Evolutionary conservation across 1,140 invertebrate genomes (phyloP), one percentile per base, ranked within the genome.

Genomic region (Drosophila arawakana): DNA sequence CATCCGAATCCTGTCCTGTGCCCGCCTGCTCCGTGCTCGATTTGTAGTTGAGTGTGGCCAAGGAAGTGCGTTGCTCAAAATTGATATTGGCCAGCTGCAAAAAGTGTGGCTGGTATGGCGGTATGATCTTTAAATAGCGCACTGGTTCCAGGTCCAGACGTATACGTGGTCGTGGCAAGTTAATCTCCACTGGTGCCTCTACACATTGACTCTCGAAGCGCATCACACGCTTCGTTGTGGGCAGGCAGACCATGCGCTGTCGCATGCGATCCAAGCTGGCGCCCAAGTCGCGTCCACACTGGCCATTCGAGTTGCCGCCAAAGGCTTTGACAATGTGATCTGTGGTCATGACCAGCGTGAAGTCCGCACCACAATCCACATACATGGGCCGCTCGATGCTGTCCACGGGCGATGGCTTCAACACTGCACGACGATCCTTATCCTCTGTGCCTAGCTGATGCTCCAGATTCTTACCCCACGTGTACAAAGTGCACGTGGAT

Each of bases 381-480:
- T 93, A 92, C 83, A 93, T 92, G 0, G 92, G 92, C 13, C 90
- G 69, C 13, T 91, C 91, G 9, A 92, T 89, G 67, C 78, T 91
- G 34, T 92, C 90, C 5, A 92, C 76, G 8, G 91, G 85, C 34
- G 78, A 88, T 11, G 93, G 93, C 57, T 91, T 86, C 7, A 88
- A 68, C 7, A 93, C 90, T 21, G 93, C 90, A 62, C 94, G 93
- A 34, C 94, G 91, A 35, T 93, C 93, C 61, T 94, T 93, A 76
- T 94, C 94, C 65, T 92, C 92, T 3, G 91, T 92, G 25, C 95
- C 95, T 18, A 96, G 90, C 84, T 96, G 95, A 55, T 95, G 95
- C 86, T 96, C 95, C 39, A 95, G 81, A 89, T 95, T 95, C 52
- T 94, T 93, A 15, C 95, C 95, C 95, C 95, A 96, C 2, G 94